Evolutionary conservation across 2,888 invertebrate genomes (phyloP).

Genomic region (Gandaritis pyraliata): DNA sequence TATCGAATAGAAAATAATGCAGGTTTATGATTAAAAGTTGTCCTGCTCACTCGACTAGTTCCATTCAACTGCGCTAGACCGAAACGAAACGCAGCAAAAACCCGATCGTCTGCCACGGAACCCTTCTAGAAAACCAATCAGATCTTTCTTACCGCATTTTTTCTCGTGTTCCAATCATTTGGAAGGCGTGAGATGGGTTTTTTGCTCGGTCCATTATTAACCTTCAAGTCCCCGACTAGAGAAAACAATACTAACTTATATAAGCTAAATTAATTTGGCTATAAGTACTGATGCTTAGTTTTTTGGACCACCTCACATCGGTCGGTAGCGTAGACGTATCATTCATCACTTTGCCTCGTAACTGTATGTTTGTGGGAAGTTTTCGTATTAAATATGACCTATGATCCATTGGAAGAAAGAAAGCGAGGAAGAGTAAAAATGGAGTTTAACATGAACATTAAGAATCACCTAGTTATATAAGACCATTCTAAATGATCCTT

Average conservation of each 20-base stretch:
- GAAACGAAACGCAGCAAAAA: conserved; percentile 10
- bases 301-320: conserved; percentile 37
- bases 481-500: no score
- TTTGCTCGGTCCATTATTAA: conserved; percentile 69
- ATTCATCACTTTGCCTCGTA: conserved; percentile 17
- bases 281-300: conserved; percentile 7
- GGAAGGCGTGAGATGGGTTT: conserved; percentile 76
- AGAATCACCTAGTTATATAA: no score
- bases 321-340: conserved; percentile 36
- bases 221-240: conserved; percentile 41
- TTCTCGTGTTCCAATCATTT: conserved; percentile 64
- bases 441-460: no score
- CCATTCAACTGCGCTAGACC: conserved; percentile 15
- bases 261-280: conserved; percentile 2
- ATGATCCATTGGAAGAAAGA: not conserved
- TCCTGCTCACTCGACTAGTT: not conserved
- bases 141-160: conserved; percentile 56
- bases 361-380: conserved; percentile 21
- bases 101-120: conserved; percentile 43
- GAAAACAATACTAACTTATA: conserved; percentile 39
- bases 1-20: not conserved
- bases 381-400: not conserved
- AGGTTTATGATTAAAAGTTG: not conserved
- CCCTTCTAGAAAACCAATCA: conserved; percentile 33
- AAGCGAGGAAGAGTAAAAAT: no score